Evolutionary conservation across 2,797 vertebrate species (phyloP).

Genomic region (Ptychadena robeensis): DNA sequence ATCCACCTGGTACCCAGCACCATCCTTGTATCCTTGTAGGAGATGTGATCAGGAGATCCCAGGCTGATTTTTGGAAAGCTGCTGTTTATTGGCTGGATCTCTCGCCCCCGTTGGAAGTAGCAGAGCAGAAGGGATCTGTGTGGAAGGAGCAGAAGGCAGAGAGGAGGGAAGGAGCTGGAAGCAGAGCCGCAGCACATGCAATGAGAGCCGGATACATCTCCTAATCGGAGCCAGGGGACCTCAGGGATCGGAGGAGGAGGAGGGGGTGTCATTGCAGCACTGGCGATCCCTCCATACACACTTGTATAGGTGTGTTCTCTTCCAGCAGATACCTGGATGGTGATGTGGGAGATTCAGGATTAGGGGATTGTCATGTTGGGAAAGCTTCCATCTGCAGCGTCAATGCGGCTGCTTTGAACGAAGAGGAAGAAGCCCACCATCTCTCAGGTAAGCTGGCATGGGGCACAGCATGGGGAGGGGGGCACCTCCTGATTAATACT

Average conservation of each 20-base stretch:
- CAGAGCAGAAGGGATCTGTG: slow-evolving; percentile 24
- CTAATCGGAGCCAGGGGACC: slow-evolving; percentile 71
- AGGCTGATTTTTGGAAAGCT: not conserved
- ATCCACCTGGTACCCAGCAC: slow-evolving; percentile 4
- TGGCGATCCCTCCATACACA: not conserved
- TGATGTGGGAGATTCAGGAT: slow-evolving; percentile 60
- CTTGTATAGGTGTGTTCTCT: slow-evolving; percentile 7
- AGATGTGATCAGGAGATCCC: not conserved
- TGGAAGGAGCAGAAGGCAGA: slow-evolving; percentile 46
- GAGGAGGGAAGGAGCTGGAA: slow-evolving; percentile 56
- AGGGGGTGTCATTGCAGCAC: not conserved
- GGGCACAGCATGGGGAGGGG: not conserved
- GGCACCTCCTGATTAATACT: not conserved
- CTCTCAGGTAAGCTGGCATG: slow-evolving; percentile 84
- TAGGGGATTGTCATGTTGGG: slow-evolving; percentile 71
- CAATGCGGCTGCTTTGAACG: slow-evolving; percentile 89
- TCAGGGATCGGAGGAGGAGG: too few relatives aligned
- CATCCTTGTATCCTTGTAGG: not conserved
- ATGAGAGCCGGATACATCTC: slow-evolving; percentile 69
- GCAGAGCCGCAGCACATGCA: slow-evolving; percentile 65
- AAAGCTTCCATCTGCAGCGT: slow-evolving; percentile 89
- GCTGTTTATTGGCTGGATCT: slow-evolving; percentile 34
- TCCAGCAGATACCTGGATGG: slow-evolving; percentile 13
- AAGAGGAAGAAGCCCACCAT: slow-evolving; percentile 74
- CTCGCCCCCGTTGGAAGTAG: slow-evolving; percentile 57